Percentiles rank a stretch among this genome's conserved stretches.
Conservation (phyloP, 2,888 invertebrate genomes). For the Agrotis ipsilon region DNA sequence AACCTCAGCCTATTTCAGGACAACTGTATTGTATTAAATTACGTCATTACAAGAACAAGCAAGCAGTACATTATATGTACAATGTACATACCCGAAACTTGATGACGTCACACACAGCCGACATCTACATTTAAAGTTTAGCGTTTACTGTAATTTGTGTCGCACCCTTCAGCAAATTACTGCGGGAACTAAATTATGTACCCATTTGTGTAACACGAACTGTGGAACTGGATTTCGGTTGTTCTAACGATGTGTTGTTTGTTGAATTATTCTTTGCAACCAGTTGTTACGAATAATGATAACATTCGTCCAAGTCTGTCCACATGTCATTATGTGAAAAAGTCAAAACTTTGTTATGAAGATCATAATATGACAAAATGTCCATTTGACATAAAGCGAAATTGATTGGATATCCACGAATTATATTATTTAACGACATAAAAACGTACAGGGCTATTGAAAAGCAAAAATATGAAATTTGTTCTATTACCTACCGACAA, state of each 20-base stretch:
- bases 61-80: slow-evolving; percentile 19
- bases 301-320: too few species aligned
- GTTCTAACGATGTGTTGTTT: slow-evolving; percentile 2
- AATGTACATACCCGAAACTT: slow-evolving; percentile 18
- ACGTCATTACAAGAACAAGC: slow-evolving; percentile 10
- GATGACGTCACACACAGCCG: slow-evolving; percentile 35
- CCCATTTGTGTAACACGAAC: slow-evolving; percentile 30
- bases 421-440: too few species aligned
- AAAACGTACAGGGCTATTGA: too few species aligned
- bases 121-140: slow-evolving; percentile 45
- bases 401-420: too few species aligned
- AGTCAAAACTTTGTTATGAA: too few species aligned
- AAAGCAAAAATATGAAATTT: too few species aligned
- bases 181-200: slow-evolving; percentile 23
- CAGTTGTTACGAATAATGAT: too few species aligned
- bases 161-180: slow-evolving; percentile 35
- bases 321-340: too few species aligned
- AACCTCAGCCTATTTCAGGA: too few species aligned
- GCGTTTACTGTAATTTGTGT: slow-evolving; percentile 34
- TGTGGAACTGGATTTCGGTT: slow-evolving; percentile 28
- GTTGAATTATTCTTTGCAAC: neutral
- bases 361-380: too few species aligned
- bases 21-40: slow-evolving; percentile 15
- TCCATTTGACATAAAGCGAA: too few species aligned
- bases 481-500: too few species aligned